Conservation (phyloP, 2,888 invertebrate genomes). For the Euclidia mi region DNA sequence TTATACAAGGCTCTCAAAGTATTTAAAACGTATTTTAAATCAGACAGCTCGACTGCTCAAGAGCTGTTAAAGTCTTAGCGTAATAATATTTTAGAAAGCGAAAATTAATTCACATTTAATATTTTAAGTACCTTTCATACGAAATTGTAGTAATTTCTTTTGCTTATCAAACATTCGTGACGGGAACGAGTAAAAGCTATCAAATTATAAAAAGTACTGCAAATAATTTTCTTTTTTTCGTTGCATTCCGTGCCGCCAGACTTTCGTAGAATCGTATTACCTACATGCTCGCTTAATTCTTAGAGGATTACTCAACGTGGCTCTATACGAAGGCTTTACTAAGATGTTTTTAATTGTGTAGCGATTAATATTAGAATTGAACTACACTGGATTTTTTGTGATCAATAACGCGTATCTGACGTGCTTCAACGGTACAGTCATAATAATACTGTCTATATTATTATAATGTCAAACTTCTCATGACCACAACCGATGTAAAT, state of each 20-base stretch:
- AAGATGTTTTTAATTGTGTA: too few species aligned
- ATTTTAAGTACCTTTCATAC: constrained; percentile 19
- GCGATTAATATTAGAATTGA: too few species aligned
- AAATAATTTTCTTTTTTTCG: constrained; percentile 52
- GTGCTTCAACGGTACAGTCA: too few species aligned
- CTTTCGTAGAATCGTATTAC: constrained; percentile 65
- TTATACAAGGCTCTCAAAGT: neutral
- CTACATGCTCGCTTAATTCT: constrained; percentile 26
- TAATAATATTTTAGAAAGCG: neutral
- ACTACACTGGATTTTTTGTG: too few species aligned
- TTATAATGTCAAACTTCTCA: too few species aligned
- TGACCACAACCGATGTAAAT: too few species aligned
- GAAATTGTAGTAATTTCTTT: constrained; percentile 32
- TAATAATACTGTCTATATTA: too few species aligned
- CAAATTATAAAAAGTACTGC: constrained; percentile 62
- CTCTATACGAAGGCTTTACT: too few species aligned
- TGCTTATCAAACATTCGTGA: constrained; percentile 61
- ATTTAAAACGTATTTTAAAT: neutral
- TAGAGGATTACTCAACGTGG: constrained; percentile 21
- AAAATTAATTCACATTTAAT: constrained; percentile 15
- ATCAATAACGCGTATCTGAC: too few species aligned
- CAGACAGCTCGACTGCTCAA: neutral
- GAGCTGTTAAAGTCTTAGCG: neutral
- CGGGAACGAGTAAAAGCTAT: constrained; percentile 57
- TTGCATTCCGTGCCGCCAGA: constrained; percentile 58